Evolutionary conservation across 2,797 vertebrate genomes (phyloP).

Genomic region (Melopsittacus undulatus): DNA sequence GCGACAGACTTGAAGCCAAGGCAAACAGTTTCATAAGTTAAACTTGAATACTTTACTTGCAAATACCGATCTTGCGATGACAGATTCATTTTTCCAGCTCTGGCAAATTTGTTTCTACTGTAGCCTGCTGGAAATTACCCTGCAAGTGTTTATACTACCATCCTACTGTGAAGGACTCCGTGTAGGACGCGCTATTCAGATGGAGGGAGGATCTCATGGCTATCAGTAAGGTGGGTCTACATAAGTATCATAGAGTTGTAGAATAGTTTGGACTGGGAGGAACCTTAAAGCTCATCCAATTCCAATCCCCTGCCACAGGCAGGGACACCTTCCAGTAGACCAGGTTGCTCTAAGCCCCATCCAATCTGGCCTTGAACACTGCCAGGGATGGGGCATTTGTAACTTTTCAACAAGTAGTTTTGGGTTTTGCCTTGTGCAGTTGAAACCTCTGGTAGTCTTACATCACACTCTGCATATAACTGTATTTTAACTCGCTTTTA

Average conservation of each 20-base stretch:
- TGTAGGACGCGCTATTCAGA: not conserved
- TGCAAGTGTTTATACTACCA: constrained; percentile 43
- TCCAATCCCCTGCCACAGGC: not conserved
- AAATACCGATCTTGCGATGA: constrained; percentile 35
- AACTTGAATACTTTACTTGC: constrained; percentile 28
- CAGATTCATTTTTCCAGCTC: constrained; percentile 58
- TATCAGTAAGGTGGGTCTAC: not conserved
- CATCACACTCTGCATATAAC: not conserved
- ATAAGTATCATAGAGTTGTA: not conserved
- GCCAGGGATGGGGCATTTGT: not conserved
- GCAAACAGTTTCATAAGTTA: constrained; percentile 35
- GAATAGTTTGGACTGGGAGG: not conserved
- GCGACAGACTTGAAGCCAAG: constrained; percentile 42
- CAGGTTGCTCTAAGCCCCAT: not conserved
- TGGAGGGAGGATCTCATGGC: not conserved
- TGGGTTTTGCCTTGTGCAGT: not conserved
- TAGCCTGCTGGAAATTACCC: constrained; percentile 39
- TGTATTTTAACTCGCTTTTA: constrained; percentile 40
- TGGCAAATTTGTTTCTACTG: constrained; percentile 34
- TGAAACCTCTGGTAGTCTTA: not conserved
- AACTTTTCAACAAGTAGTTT: not conserved
- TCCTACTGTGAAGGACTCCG: not conserved
- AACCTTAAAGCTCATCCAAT: not conserved
- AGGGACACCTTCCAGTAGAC: not conserved
- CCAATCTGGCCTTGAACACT: not conserved